phyloP scores from a whole-genome alignment of 1,140 invertebrate species.

The Cataglyphis hispanica region DNA sequence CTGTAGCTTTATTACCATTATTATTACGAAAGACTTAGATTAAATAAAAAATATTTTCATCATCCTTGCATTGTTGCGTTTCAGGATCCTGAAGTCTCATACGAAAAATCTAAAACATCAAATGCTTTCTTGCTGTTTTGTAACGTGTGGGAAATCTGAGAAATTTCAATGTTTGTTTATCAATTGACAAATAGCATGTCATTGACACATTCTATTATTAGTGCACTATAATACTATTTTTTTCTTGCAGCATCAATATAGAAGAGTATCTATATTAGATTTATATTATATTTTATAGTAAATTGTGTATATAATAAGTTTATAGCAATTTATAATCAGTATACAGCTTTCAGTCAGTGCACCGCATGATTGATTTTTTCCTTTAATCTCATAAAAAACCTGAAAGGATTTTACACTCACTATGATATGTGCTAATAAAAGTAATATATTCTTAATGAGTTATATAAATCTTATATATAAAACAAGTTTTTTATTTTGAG shows the following conservation, averaged over 20 bases:
- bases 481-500: not conserved
- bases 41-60: conserved; percentile 68
- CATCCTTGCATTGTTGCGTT: conserved; percentile 56
- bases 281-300: conserved; percentile 67
- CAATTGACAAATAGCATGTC: conserved; percentile 8
- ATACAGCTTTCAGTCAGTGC: conserved; percentile 65
- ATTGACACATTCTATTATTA: conserved; percentile 38
- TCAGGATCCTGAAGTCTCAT: conserved; percentile 33
- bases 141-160: conserved; percentile 26
- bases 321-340: conserved; percentile 69
- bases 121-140: not conserved
- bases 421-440: not conserved
- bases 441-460: not conserved
- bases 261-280: conserved; percentile 61
- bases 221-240: conserved; percentile 67
- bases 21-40: conserved; percentile 67
- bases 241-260: conserved; percentile 52
- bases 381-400: conserved; percentile 69
- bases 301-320: conserved; percentile 69
- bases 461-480: not conserved
- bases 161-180: conserved; percentile 3
- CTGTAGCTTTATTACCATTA: conserved; percentile 65
- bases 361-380: conserved; percentile 57
- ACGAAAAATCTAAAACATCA: conserved; percentile 43
- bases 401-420: conserved; percentile 44